Evolutionary conservation across 1,140 invertebrate species (phyloP).

Genomic region (Druon quercuslanigerum): DNA sequence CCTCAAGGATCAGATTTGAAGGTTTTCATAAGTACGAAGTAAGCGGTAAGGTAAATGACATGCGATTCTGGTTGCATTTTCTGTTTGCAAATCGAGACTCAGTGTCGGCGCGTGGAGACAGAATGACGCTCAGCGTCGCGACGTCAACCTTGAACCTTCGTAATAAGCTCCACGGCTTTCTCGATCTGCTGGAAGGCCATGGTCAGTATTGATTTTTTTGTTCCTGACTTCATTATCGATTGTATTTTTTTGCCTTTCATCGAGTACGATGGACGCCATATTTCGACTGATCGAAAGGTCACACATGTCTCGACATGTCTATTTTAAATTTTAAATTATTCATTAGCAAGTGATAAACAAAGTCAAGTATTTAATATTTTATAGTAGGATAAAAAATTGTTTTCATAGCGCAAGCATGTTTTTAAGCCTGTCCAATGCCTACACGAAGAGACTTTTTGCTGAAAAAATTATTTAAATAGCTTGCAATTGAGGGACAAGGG

Average conservation of each 20-base stretch:
- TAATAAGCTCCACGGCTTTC: slow-evolving; percentile 8
- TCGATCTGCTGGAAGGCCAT: slow-evolving; percentile 31
- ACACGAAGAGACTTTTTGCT: no score
- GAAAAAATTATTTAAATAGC: no score
- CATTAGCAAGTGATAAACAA: no score
- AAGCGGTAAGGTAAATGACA: slow-evolving; percentile 13
- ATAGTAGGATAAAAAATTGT: no score
- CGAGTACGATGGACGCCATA: neutral
- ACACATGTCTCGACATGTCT: no score
- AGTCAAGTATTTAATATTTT: no score
- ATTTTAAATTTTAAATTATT: no score
- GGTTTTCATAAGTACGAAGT: slow-evolving; percentile 10
- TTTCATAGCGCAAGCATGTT: no score
- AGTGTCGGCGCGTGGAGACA: slow-evolving; percentile 37
- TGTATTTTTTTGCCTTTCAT: neutral
- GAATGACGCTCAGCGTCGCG: slow-evolving; percentile 38
- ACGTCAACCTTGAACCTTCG: slow-evolving; percentile 37
- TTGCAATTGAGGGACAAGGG: no score
- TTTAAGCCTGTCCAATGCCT: no score
- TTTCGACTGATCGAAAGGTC: no score
- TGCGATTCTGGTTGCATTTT: slow-evolving; percentile 34
- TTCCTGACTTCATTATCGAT: slow-evolving; percentile 1
- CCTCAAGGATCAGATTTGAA: slow-evolving; percentile 7
- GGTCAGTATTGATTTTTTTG: slow-evolving; percentile 29
- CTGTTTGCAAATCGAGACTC: slow-evolving; percentile 3